Conservation (phyloP, 2,888 invertebrate species). For the Xanthorhoe designata region DNA sequence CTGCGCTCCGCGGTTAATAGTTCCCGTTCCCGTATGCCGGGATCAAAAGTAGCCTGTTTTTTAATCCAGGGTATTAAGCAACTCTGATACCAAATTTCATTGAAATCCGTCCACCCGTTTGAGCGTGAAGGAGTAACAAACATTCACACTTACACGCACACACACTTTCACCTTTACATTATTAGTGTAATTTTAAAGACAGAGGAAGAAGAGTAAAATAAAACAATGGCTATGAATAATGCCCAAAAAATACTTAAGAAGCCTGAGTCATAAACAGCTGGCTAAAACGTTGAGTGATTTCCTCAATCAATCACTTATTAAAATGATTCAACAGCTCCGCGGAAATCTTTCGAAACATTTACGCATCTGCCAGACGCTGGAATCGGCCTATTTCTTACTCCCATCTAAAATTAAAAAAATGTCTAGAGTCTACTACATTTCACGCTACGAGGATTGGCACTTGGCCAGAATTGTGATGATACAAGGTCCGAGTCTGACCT, state of each 20-base stretch:
- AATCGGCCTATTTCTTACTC: slow-evolving; percentile 11
- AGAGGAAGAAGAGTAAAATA: too few species aligned
- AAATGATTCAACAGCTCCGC: slow-evolving; percentile 6
- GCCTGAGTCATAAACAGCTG: neutral
- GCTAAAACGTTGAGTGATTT: neutral
- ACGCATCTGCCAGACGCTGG: slow-evolving; percentile 5
- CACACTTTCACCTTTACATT: too few species aligned
- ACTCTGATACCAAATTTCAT: too few species aligned
- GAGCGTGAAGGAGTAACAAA: too few species aligned
- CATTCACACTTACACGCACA: too few species aligned
- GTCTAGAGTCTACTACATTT: slow-evolving; percentile 13
- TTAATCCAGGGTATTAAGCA: too few species aligned
- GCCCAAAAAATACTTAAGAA: neutral
- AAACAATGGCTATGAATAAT: too few species aligned
- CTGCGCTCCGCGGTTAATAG: too few species aligned
- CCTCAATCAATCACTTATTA: neutral
- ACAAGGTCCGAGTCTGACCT: slow-evolving; percentile 32
- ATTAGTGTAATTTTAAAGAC: too few species aligned
- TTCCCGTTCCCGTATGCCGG: too few species aligned
- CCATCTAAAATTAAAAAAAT: slow-evolving; percentile 31
- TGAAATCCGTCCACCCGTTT: too few species aligned
- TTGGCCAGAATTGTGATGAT: slow-evolving; percentile 22
- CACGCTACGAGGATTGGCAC: slow-evolving; percentile 19
- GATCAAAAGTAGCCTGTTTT: too few species aligned
- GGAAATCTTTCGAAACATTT: slow-evolving; percentile 24